Base-by-base conservation (phyloP, 2,888 invertebrate species). In the Aspidapion aeneum region DNA sequence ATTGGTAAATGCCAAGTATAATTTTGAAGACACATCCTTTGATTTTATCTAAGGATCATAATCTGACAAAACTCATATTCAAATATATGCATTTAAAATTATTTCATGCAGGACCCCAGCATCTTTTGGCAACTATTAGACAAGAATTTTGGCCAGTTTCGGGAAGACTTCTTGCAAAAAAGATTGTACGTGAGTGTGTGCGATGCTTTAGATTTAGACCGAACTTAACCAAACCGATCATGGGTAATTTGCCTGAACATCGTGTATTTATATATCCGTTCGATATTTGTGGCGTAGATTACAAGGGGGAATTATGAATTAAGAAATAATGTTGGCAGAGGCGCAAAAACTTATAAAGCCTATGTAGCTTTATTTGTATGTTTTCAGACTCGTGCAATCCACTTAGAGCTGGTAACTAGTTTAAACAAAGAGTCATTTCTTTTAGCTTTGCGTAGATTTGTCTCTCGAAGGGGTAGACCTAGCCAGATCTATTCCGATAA, bases 401-500 rank as follows among this genome's bases (percentile, higher is more conserved):
- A 74, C 65, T 19, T 74, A 20, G 74, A 75, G 63, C 48, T 71
- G 1, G 73, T 72, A 1, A 63, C 68, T 1, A 68, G 69, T 54
- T 61, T 74, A 12, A 61, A 69, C 12, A 68, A 68, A n/a, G 67
- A 69, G 9, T 55, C 65, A 0, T 74, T 74, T 55, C 50, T 75
- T 7, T 63, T 68, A 17, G 64, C 69, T 16, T 63, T 74, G 1
- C 51, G 66, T 19, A 63, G 74, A 12, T 75, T 75, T 54, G 61
- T 64, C 0, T 60, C 71, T 0, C 56, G 74, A 1, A 66, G 73
- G 12, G 74, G 74, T 9, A 66, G 65, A 50, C 68, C 69, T 1
- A 21, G 35, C n/a, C 22, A 63, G 2, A 64, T 74, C 1, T 69
- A 60, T 55, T 71, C 69, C 5, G 74, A 74, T 48, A 71, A 72